Base-by-base conservation (phyloP, 2,888 invertebrate species). In the Pseudolycoriella hygida region DNA sequence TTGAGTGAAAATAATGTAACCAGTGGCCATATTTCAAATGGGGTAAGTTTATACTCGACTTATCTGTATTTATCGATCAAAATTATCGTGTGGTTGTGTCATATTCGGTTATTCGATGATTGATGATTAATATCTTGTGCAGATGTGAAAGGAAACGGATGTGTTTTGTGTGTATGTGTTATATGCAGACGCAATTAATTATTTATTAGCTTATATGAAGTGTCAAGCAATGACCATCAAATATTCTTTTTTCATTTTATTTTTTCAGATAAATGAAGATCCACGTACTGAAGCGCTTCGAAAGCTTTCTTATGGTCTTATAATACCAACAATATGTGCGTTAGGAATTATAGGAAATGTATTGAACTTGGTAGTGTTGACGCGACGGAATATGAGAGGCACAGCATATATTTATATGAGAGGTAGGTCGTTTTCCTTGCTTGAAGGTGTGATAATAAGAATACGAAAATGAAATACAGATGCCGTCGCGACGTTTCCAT, bases 351-450 rank as follows among this genome's bases (percentile, higher is more conserved):
- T 81, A 46, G 85, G 85, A 39, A 85, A 86, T 61, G 69, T 81
- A 37, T 71, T 86, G 51, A 86, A 85, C 64, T 67, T 86, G 51
- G 69, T 83, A 53, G 84, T 86, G 17, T 70, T 86, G 49, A 82
- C 82, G 37, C 70, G 82, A 48, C 74, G 77, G 49, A 80, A 81
- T 53, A 78, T 85, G 74, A 74, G 80, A 53, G 81, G 82, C 38
- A 79, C 80, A 1, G 84, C 84, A 37, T 85, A 85, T 61, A 76
- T 81, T 59, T 85, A 82, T 64, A 80, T 80, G 79, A 64, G 78
- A 63, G 79, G 80, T 80, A 58, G 71, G 72, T 64, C 48, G 43
- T 17, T 46, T 20, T 46, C 12, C 4, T 37, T 37, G 6, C n/a
- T n/a, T n/a, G n/a, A n/a, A n/a, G n/a, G n/a, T n/a, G n/a, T n/a